Base-by-base conservation (phyloP, 2,113 vertebrate genomes). In the Reinhardtius hippoglossoides region DNA sequence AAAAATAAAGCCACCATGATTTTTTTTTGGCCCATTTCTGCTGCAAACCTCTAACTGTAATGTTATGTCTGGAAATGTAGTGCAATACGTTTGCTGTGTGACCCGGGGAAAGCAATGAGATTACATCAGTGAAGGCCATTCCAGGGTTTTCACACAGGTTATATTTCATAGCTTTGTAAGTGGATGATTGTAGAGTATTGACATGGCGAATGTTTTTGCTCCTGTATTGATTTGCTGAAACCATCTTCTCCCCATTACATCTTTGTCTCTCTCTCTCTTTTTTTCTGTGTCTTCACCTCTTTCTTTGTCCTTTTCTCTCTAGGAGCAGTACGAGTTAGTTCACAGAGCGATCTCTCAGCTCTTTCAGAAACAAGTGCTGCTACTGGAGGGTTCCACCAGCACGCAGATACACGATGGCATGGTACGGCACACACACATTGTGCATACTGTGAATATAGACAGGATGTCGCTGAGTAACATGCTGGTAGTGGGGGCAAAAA, bases 271-370 rank as follows among this genome's bases (percentile, higher is more conserved):
- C 16, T 54, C 73, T 67, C 35, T 60, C 42, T 48, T 1, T 82
- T 0, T 5, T 9, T 35, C 1, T 83, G 0, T 4, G 5, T 24
- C 1, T 27, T 2, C 52, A 31, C 5, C 9, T 59, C 4, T 65
- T 7, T 37, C 0, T 65, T 4, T 62, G 2, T 71, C 21, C 31
- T 52, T 59, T 26, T 63, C n/a, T 88, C 57, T 74, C 65, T 52
- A 99, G 98, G 98, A 99, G 90, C 98, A 99, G 87, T 99, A 99
- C 67, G 98, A 99, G 86, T 94, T 99, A 78, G 98, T 99, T 85
- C 97, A 99, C 74, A 94, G 95, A 94, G 97, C 97, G 3, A 98
- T 99, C 23, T 96, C 97, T 31, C 97, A 99, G 68, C 95, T 99
- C 6, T 99, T 99, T 90, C 91, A 98, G 90, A 98, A 98, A 86